These are phyloP conservation scores for Sminthurinus aureus DNA, from an alignment of 2,888 invertebrate genomes.

Conservation along the genomic window DNA sequence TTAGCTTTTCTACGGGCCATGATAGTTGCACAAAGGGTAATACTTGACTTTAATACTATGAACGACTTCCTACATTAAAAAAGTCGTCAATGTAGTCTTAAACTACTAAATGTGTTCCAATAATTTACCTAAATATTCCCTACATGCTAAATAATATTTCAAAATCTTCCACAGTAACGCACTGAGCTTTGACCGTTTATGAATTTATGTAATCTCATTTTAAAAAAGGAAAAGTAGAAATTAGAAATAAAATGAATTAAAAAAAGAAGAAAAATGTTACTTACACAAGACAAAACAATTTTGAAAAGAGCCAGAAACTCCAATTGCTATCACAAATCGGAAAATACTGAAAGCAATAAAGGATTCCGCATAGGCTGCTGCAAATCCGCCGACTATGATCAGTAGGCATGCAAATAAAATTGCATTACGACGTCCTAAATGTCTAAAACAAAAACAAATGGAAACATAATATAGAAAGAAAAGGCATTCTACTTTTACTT, in stretches of 20 bases:
- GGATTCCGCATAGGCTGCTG: conserved; percentile 46
- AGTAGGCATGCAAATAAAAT: conserved; percentile 47
- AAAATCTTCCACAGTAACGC: too few species aligned
- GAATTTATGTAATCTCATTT: too few species aligned
- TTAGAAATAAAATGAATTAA: neutral
- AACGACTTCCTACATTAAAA: too few species aligned
- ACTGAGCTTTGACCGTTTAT: too few species aligned
- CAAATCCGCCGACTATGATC: conserved; percentile 47
- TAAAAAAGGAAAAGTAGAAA: neutral
- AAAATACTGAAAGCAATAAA: conserved; percentile 49
- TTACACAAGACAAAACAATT: conserved; percentile 56
- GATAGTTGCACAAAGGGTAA: too few species aligned
- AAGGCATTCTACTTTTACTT: too few species aligned
- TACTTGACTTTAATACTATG: too few species aligned
- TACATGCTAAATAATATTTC: too few species aligned
- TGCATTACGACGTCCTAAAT: conserved; percentile 53
- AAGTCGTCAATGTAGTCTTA: too few species aligned
- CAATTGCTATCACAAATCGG: conserved; percentile 56
- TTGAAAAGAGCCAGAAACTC: conserved; percentile 56
- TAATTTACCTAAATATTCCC: too few species aligned
- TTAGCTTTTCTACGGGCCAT: too few species aligned
- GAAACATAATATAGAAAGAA: neutral
- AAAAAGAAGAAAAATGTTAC: neutral
- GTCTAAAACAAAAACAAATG: conserved; percentile 33
- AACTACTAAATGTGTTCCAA: too few species aligned